Percentiles rank a stretch among this genome's conserved stretches.
Evolutionary conservation across 2,888 invertebrate genomes (phyloP).

Genomic region (Eucriotettix oculatus): DNA sequence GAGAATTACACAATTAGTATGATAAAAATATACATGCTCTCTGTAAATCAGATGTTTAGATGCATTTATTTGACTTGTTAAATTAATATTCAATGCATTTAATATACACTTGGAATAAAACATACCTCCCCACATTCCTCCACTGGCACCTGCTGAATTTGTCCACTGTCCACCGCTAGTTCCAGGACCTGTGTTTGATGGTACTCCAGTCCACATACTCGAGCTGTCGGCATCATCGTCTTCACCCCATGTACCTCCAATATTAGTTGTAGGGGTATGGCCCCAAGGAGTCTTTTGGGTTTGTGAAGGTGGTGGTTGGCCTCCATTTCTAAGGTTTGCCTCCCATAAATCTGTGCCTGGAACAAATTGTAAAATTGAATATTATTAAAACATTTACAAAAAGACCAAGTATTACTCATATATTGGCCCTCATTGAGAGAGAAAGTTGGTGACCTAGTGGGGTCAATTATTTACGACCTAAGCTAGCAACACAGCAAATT

Average conservation of each 20-base stretch:
- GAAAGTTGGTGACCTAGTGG: no score
- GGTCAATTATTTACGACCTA: no score
- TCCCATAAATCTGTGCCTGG: constrained; percentile 78
- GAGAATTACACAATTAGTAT: no score
- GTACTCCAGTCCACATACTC: constrained; percentile 75
- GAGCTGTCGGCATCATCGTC: constrained; percentile 75
- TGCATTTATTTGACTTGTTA: no score
- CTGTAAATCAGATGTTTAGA: no score
- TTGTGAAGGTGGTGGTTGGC: constrained; percentile 64
- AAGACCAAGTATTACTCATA: no score
- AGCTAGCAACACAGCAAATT: no score
- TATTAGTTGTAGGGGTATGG: constrained; percentile 79
- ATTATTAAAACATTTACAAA: background rate
- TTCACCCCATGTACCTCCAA: constrained; percentile 90
- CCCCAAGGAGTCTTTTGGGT: constrained; percentile 85
- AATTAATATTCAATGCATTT: no score
- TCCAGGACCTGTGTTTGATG: constrained; percentile 24
- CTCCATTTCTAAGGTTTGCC: constrained; percentile 77
- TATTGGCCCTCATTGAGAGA: no score
- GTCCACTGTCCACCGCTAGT: constrained; percentile 15
- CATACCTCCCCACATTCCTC: constrained; percentile 27
- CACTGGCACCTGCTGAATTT: constrained; percentile 17
- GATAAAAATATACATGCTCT: no score
- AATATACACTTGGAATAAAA: no score
- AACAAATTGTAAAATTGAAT: constrained; percentile 18